Conservation (phyloP, 2,797 vertebrate genomes). For the Poliocrania exsul region DNA sequence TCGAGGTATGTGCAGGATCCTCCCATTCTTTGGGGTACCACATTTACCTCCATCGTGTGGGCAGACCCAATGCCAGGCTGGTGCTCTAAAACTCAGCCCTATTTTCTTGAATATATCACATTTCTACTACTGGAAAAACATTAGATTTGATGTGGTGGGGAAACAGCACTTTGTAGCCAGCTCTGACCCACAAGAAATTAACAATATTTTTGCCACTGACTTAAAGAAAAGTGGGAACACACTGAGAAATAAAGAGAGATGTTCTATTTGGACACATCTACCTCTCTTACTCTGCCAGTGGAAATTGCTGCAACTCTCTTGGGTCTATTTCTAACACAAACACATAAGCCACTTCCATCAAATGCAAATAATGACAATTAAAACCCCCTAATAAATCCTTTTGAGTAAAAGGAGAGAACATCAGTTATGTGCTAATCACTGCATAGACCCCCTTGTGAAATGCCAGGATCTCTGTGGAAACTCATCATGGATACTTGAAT, state of each 20-base stretch:
- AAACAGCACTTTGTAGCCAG: neutral
- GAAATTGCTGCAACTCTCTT: neutral
- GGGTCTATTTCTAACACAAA: neutral
- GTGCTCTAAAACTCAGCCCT: neutral
- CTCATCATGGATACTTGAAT: neutral
- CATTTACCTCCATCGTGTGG: neutral
- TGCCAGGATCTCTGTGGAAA: neutral
- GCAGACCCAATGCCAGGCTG: neutral
- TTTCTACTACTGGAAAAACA: neutral
- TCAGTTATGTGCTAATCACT: neutral
- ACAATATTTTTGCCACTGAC: neutral
- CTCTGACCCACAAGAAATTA: neutral
- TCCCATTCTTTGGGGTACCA: neutral
- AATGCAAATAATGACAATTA: neutral
- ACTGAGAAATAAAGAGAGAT: neutral
- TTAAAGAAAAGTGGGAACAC: neutral
- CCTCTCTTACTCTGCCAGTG: neutral
- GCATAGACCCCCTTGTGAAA: neutral
- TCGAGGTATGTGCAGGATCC: neutral
- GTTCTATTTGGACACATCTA: neutral
- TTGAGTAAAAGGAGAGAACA: neutral
- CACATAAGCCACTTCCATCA: neutral
- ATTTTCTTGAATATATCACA: neutral
- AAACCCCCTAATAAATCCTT: neutral
- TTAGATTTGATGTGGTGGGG: neutral